These are phyloP conservation scores for Pteronotus mesoamericanus DNA, from an alignment of 2,797 vertebrate species.

Conservation along the genomic window DNA sequence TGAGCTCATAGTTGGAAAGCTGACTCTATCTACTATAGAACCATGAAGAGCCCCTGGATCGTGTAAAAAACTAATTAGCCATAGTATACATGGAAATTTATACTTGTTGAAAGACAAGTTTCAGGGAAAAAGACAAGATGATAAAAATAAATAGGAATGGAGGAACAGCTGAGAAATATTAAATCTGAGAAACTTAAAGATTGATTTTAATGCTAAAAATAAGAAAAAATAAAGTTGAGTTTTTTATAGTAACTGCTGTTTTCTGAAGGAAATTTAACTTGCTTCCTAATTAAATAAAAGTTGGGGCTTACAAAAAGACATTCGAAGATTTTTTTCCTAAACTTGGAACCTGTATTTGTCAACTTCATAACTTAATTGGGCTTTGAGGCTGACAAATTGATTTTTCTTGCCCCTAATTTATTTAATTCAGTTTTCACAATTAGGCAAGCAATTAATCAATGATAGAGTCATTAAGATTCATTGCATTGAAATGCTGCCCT, in stretches of 20 bases:
- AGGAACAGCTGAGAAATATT: neutral
- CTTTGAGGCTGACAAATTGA: conserved; percentile 70
- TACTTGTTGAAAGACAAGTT: neutral
- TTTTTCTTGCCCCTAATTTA: conserved; percentile 76
- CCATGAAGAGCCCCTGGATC: neutral
- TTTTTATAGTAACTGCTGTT: conserved; percentile 25
- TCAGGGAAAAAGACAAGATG: neutral
- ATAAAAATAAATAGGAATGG: neutral
- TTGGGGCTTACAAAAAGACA: conserved; percentile 42
- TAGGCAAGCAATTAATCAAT: conserved; percentile 78
- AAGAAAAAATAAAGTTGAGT: neutral
- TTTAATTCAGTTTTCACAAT: conserved; percentile 78
- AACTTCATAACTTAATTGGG: conserved; percentile 77
- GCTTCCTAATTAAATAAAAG: conserved; percentile 62
- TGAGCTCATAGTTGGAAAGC: neutral
- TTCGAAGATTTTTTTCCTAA: conserved; percentile 52
- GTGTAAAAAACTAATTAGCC: neutral
- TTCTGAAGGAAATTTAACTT: conserved; percentile 54
- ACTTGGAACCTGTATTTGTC: conserved; percentile 70
- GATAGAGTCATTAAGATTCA: conserved; percentile 74
- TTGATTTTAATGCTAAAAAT: conserved; percentile 23
- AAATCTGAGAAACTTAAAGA: conserved; percentile 7
- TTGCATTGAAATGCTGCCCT: conserved; percentile 66
- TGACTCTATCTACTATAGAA: neutral
- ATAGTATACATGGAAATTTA: neutral